Base-by-base conservation (phyloP, 1,140 invertebrate species). In the Drosophila tsacasi region DNA sequence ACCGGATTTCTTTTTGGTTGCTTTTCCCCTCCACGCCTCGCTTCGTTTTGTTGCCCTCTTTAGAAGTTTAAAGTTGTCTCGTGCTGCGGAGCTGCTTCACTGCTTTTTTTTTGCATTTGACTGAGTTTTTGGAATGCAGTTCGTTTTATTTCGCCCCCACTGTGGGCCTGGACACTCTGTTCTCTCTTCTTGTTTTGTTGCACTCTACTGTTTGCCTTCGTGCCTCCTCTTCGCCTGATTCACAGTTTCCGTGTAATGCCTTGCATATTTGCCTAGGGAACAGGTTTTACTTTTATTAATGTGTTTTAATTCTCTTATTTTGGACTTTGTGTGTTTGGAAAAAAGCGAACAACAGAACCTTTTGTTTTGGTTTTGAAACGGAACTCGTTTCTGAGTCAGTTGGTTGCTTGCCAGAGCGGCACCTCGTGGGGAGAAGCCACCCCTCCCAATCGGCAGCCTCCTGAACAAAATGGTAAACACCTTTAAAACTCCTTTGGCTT, bases 71-170 rank as follows among this genome's bases (percentile, higher is more conserved):
- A 55, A 71, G 52, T 72, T 78, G 76, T 80, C 72, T 85, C 76
- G 73, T 63, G 62, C 54, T 60, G 52, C 72, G 40, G 47, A 39
- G 42, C 57, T 61, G 60, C 25, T 32, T 68, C 67, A 35, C 68
- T 79, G 39, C 7, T 55, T 61, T 64, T 83, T 83, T 83, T 73
- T 55, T 61, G 78, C 79, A 79, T 85, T 85, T 85, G 83, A 85
- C 83, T 85, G 83, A 81, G 83, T 85, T 85, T 85, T 85, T 25
- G 83, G 83, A 82, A 85, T 85, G 83, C 82, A 85, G 81, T 84
- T 85, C 68, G 60, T 69, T 81, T 69, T 73, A 67, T 68, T 83
- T 72, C 49, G 62, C 47, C 72, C 75, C 68, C 74, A 52, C 50
- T 52, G 27, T 42, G 35, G 64, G 69, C 62, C 57, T 42, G 72